These are phyloP conservation scores for Crambe crambe DNA, from an alignment of 37 sponge, comb jelly and placozoan genomes.

Conservation along the genomic window DNA sequence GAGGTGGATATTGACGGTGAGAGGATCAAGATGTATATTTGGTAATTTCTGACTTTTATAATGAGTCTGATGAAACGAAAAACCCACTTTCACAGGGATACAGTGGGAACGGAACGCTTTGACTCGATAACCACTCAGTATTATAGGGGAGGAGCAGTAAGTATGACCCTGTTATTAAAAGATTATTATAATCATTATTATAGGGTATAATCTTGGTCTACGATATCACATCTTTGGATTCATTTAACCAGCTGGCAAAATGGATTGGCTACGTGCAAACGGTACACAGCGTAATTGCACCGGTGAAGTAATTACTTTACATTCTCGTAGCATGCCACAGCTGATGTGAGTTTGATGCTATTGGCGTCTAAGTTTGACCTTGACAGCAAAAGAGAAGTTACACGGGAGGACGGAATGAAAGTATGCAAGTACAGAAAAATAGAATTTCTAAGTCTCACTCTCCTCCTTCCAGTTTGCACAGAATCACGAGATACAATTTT, in stretches of 20 bases:
- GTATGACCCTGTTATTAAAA: slow-evolving; percentile 13
- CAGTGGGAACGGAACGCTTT: slow-evolving; percentile 65
- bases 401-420: slow-evolving; percentile 53
- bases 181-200: not conserved
- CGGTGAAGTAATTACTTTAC: no score
- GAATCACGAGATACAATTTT: slow-evolving; percentile 38
- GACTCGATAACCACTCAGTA: slow-evolving; percentile 79
- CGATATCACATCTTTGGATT: slow-evolving; percentile 58
- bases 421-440: slow-evolving; percentile 18
- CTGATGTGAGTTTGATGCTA: slow-evolving; percentile 71
- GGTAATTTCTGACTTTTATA: slow-evolving; percentile 25
- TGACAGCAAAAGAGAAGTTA: slow-evolving; percentile 63
- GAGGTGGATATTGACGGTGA: slow-evolving; percentile 62
- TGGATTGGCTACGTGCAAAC: slow-evolving; percentile 68
- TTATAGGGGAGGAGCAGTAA: slow-evolving; percentile 74
- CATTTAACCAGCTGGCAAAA: slow-evolving; percentile 45
- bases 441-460: not conserved
- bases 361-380: slow-evolving; percentile 67
- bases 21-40: slow-evolving; percentile 57
- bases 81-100: slow-evolving; percentile 46
- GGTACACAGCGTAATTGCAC: slow-evolving; percentile 12
- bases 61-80: not conserved
- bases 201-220: slow-evolving; percentile 77
- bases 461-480: slow-evolving; percentile 50
- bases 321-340: slow-evolving; percentile 60